phyloP scores from a whole-genome alignment of 2,888 invertebrate genomes.

The Drosophila melanocephala region DNA sequence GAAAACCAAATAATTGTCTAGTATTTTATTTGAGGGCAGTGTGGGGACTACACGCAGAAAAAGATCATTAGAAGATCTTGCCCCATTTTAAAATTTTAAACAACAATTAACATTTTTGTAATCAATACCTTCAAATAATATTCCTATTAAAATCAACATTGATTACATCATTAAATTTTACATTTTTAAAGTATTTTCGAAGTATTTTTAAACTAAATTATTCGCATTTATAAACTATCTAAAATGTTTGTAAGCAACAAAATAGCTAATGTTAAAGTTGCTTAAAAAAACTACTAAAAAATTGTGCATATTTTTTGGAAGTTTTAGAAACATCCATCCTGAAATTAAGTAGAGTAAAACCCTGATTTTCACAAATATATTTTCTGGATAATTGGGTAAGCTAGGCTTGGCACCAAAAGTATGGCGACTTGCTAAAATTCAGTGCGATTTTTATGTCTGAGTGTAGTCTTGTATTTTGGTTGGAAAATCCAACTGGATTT shows the following conservation, averaged over 20 bases:
- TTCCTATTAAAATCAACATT: not conserved
- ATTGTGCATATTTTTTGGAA: not conserved
- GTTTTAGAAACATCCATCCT: not conserved
- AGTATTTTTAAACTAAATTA: not conserved
- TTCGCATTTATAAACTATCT: too few species aligned
- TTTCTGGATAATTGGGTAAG: not conserved
- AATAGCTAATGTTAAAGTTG: not conserved
- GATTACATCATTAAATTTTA: rapidly evolving
- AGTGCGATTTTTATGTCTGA: not conserved
- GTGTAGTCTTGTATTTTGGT: not conserved
- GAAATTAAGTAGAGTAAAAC: too few species aligned
- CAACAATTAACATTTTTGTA: not conserved
- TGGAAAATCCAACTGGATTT: constrained; percentile 6
- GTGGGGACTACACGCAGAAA: not conserved
- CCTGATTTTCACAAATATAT: not conserved
- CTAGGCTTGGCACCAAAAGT: not conserved
- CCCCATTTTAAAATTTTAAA: not conserved
- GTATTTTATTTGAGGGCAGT: constrained; percentile 13
- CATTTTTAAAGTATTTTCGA: not conserved
- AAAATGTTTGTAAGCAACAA: not conserved
- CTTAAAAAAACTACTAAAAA: not conserved
- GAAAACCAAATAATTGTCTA: constrained; percentile 52
- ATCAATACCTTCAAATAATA: not conserved
- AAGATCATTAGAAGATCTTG: not conserved
- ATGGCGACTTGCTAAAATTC: not conserved